These are phyloP conservation scores for Argyra leucocephala DNA, from an alignment of 2,888 invertebrate species.

Conservation along the genomic window DNA sequence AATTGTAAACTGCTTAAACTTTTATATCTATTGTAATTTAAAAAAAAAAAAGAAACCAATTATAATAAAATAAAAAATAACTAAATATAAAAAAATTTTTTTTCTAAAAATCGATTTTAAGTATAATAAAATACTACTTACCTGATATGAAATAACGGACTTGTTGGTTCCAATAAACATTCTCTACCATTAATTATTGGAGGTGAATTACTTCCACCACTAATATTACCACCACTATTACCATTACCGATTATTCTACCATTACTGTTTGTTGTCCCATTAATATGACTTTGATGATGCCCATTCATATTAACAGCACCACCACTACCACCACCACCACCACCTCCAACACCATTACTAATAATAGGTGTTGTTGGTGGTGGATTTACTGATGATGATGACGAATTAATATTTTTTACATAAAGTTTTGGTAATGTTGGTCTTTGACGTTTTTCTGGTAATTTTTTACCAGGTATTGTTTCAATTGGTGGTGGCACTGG, in stretches of 20 bases:
- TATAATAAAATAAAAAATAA: neutral
- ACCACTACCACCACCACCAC: conserved; percentile 34
- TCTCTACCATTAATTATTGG: conserved; percentile 48
- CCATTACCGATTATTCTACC: conserved; percentile 18
- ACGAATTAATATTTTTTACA: conserved; percentile 53
- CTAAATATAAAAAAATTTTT: conserved; percentile 10
- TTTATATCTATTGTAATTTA: conserved; percentile 36
- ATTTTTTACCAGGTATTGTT: conserved; percentile 78
- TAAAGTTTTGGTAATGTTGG: conserved; percentile 66
- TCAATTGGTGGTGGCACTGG: conserved; percentile 88
- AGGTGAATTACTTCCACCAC: conserved; percentile 50
- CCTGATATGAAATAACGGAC: conserved; percentile 44
- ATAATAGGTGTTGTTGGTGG: conserved; percentile 25
- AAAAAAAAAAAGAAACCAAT: conserved; percentile 13
- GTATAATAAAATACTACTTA: conserved; percentile 24
- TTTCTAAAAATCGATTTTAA: neutral
- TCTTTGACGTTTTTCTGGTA: conserved; percentile 66
- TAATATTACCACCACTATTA: conserved; percentile 33
- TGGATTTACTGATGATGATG: conserved; percentile 4
- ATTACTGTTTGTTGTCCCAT: conserved; percentile 25
- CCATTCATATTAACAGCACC: conserved; percentile 32
- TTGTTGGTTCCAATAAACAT: conserved; percentile 43
- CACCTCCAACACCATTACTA: conserved; percentile 24
- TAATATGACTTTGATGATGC: conserved; percentile 27
- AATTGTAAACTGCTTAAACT: conserved; percentile 43